Percentiles rank a stretch among this genome's conserved stretches.
These are phyloP conservation scores for Columba guinea DNA, from an alignment of 2,797 vertebrate species.

Conservation along the genomic window DNA sequence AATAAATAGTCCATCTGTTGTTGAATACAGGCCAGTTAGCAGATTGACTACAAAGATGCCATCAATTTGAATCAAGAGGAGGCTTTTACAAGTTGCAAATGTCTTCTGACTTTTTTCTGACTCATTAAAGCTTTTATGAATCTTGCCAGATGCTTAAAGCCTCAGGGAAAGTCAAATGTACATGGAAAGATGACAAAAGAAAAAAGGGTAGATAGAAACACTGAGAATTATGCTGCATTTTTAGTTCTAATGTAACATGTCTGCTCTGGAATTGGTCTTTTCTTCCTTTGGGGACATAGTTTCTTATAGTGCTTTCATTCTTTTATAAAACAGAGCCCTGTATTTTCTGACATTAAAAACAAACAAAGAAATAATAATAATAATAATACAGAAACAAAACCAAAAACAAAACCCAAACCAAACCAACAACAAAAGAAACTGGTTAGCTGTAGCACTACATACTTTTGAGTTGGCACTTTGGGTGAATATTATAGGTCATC, in stretches of 20 bases:
- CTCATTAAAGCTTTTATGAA: slow-evolving; percentile 61
- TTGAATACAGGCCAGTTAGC: slow-evolving; percentile 52
- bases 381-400: too few relatives aligned
- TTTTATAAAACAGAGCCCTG: neutral
- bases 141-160: slow-evolving; percentile 59
- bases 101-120: slow-evolving; percentile 59
- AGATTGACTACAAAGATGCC: slow-evolving; percentile 47
- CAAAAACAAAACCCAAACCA: too few relatives aligned
- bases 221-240: neutral
- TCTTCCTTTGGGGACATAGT: neutral
- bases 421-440: neutral
- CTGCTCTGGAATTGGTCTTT: neutral
- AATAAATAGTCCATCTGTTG: slow-evolving; percentile 37
- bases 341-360: neutral
- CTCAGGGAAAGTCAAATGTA: slow-evolving; percentile 20
- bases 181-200: slow-evolving; percentile 9
- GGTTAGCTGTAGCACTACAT: neutral
- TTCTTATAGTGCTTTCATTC: neutral
- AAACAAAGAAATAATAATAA: too few relatives aligned
- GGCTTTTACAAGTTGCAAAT: slow-evolving; percentile 64
- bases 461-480: neutral
- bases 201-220: neutral
- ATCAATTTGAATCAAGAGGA: slow-evolving; percentile 48
- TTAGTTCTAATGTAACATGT: neutral
- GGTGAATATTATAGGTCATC: neutral